A percentile compares a stretch with the other conserved stretches of the same genome.
Conservation (phyloP, 2,797 vertebrate species). For the Odontamblyopus rebecca region DNA sequence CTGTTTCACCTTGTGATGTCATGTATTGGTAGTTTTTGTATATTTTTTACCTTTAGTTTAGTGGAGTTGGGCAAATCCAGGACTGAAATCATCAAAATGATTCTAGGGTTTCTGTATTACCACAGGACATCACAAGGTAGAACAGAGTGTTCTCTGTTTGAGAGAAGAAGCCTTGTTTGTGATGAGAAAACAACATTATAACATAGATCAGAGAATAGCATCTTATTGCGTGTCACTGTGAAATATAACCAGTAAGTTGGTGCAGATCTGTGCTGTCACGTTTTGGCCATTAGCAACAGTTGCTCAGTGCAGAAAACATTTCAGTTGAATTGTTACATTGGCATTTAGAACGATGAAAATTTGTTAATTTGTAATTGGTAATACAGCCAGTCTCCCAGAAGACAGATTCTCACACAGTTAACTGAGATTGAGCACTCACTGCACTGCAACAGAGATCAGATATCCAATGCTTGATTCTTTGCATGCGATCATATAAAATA, state of each 20-base stretch:
- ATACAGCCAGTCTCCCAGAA: constrained; percentile 2
- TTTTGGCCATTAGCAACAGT: neutral
- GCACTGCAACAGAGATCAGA: neutral
- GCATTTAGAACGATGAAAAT: constrained; percentile 1
- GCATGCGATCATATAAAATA: neutral
- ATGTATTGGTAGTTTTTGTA: no score
- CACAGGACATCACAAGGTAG: no score
- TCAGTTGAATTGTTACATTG: constrained; percentile 3
- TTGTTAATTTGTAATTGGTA: constrained; percentile 1
- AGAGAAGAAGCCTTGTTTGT: no score
- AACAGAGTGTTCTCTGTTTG: no score
- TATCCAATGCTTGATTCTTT: neutral
- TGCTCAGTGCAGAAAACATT: neutral
- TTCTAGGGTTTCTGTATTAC: no score
- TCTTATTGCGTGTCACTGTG: neutral
- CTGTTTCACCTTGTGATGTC: no score
- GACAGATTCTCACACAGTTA: constrained; percentile 3
- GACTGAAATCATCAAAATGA: no score
- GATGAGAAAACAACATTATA: no score
- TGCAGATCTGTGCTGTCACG: constrained; percentile 4
- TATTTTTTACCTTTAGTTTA: no score
- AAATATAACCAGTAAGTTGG: neutral
- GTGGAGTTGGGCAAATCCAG: no score
- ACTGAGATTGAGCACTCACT: neutral
- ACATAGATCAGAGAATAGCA: no score